A percentile compares a stretch with the other conserved stretches of the same genome.
phyloP scores from a whole-genome alignment of 2,797 vertebrate genomes.

The Champsocephalus esox region DNA sequence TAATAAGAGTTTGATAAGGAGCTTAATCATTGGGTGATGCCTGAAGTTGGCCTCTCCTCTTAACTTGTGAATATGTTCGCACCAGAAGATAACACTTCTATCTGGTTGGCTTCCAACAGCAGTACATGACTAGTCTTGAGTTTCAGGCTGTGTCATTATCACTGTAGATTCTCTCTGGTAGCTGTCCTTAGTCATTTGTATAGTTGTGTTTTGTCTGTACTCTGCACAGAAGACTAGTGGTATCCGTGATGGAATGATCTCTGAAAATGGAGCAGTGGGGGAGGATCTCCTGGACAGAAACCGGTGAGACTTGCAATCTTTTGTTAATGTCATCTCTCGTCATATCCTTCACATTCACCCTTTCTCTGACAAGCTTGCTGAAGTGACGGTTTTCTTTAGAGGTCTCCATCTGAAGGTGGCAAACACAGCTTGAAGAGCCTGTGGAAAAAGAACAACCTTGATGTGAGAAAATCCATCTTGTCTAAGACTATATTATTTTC shows the following conservation, averaged over 20 bases:
- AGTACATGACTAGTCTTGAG: slow-evolving; percentile 26
- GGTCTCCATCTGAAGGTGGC: slow-evolving; percentile 93
- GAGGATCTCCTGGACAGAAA: slow-evolving; percentile 39
- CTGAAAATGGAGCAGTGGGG: slow-evolving; percentile 29
- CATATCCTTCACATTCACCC: slow-evolving; percentile 20
- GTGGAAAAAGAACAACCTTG: slow-evolving; percentile 36
- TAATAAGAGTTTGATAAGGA: slow-evolving; percentile 45
- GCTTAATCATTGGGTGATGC: slow-evolving; percentile 28
- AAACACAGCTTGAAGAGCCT: slow-evolving; percentile 96
- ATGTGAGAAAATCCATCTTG: slow-evolving; percentile 7
- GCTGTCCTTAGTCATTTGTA: slow-evolving; percentile 22
- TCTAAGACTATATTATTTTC: slow-evolving; percentile 1
- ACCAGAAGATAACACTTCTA: slow-evolving; percentile 40
- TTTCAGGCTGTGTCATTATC: slow-evolving; percentile 23
- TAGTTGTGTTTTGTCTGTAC: slow-evolving; percentile 21
- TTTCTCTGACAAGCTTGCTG: slow-evolving; percentile 30
- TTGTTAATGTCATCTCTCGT: slow-evolving; percentile 32
- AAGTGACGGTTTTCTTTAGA: slow-evolving; percentile 76
- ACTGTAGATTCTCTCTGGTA: slow-evolving; percentile 14
- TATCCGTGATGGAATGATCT: slow-evolving; percentile 52
- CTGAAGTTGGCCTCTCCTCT: slow-evolving; percentile 28
- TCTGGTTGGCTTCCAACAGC: slow-evolving; percentile 16
- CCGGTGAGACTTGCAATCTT: slow-evolving; percentile 20
- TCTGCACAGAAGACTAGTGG: slow-evolving; percentile 42
- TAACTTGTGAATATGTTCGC: slow-evolving; percentile 28